phyloP scores from a whole-genome alignment of 2,113 vertebrate species.

The Tamias sibiricus region DNA sequence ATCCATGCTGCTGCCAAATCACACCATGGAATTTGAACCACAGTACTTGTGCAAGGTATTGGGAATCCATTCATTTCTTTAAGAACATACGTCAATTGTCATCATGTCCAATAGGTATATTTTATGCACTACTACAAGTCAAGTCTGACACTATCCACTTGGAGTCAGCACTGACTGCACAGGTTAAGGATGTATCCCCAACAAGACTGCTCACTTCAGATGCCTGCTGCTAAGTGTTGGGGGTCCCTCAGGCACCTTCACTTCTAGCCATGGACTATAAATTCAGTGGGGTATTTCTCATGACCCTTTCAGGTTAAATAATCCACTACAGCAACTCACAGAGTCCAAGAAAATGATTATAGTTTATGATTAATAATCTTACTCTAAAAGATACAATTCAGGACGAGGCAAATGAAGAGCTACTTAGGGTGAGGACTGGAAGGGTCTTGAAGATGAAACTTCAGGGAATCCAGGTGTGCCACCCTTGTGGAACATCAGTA shows the following conservation, averaged over 20 bases:
- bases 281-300: neutral
- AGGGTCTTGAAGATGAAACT: neutral
- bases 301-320: neutral
- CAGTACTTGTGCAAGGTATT: neutral
- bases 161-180: neutral
- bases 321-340: neutral
- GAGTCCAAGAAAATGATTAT: neutral
- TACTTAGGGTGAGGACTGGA: neutral
- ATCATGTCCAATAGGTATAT: neutral
- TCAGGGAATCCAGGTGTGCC: neutral
- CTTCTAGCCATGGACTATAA: neutral
- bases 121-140: no score
- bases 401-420: neutral
- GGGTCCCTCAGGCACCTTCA: neutral
- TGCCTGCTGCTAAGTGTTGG: neutral
- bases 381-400: neutral
- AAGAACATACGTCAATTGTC: neutral
- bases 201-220: neutral
- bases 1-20: neutral
- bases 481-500: neutral
- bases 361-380: neutral
- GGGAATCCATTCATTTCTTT: neutral
- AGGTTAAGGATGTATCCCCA: neutral
- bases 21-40: neutral
- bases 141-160: neutral